Conservation (phyloP, 2,888 invertebrate genomes). For the Lamellibrachia satsuma region DNA sequence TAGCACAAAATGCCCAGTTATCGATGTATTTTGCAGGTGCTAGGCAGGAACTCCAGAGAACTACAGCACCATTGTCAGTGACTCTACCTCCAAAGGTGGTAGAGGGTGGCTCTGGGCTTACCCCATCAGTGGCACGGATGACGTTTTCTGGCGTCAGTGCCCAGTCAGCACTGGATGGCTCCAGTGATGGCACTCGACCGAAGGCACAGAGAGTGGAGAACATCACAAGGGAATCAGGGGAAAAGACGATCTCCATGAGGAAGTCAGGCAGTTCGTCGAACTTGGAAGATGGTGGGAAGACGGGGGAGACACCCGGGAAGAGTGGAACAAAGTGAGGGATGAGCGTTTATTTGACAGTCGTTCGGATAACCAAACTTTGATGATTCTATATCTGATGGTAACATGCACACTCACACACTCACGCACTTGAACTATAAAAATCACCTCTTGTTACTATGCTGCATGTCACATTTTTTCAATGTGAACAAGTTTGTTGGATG, state of each 20-base stretch:
- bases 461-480: background rate
- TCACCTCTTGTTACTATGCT: constrained; percentile 30
- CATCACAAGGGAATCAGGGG: background rate
- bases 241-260: background rate
- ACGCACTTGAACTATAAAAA: background rate
- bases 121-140: constrained; percentile 28
- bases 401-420: no score
- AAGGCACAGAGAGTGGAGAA: background rate
- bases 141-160: constrained; percentile 24
- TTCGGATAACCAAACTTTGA: no score
- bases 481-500: background rate
- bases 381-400: no score
- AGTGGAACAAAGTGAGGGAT: background rate
- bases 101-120: background rate
- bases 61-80: constrained; percentile 8
- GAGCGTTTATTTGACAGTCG: no score
- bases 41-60: background rate
- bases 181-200: background rate
- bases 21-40: background rate
- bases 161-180: background rate
- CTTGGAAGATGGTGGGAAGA: background rate
- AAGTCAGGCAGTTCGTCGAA: constrained; percentile 18
- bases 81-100: background rate
- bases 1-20: background rate
- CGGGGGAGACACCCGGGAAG: background rate